Percentiles rank a stretch among this genome's conserved stretches.
phyloP scores from a whole-genome alignment of 2,113 vertebrate genomes.

The Xiphophorus maculatus region DNA sequence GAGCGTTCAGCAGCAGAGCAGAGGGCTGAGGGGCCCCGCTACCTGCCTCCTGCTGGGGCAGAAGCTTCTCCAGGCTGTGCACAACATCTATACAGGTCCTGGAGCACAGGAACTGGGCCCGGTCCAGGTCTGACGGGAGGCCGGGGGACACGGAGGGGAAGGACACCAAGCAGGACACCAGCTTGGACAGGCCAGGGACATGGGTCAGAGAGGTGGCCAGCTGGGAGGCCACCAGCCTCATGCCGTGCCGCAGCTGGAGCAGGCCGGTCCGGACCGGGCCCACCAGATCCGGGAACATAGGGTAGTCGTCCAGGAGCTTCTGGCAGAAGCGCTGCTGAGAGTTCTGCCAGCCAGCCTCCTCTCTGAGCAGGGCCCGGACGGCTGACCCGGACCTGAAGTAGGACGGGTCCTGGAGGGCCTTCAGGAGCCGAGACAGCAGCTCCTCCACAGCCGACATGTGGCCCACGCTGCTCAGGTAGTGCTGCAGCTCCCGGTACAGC shows the following conservation, averaged over 20 bases:
- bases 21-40: conserved; percentile 73
- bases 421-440: conserved; percentile 86
- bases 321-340: conserved; percentile 91
- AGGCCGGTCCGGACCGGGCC: conserved; percentile 86
- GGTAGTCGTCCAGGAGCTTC: conserved; percentile 86
- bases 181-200: conserved; percentile 74
- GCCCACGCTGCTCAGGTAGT: conserved; percentile 89
- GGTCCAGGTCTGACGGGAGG: conserved; percentile 85
- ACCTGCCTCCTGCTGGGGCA: conserved; percentile 58
- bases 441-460: conserved; percentile 83
- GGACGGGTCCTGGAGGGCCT: conserved; percentile 73
- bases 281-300: conserved; percentile 86
- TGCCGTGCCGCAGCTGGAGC: conserved; percentile 90
- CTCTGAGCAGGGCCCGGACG: conserved; percentile 85
- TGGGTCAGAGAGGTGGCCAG: conserved; percentile 70
- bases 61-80: conserved; percentile 80
- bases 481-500: conserved; percentile 90
- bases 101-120: conserved; percentile 90
- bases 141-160: conserved; percentile 83
- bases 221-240: conserved; percentile 91
- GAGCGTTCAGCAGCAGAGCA: conserved; percentile 86
- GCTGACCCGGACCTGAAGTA: conserved; percentile 76
- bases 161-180: conserved; percentile 83
- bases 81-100: conserved; percentile 84
- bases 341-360: conserved; percentile 92